Evolutionary conservation across 2,797 vertebrate species (phyloP), one percentile per base, ranked within the genome.

Genomic region (Threskiornis aethiopicus): DNA sequence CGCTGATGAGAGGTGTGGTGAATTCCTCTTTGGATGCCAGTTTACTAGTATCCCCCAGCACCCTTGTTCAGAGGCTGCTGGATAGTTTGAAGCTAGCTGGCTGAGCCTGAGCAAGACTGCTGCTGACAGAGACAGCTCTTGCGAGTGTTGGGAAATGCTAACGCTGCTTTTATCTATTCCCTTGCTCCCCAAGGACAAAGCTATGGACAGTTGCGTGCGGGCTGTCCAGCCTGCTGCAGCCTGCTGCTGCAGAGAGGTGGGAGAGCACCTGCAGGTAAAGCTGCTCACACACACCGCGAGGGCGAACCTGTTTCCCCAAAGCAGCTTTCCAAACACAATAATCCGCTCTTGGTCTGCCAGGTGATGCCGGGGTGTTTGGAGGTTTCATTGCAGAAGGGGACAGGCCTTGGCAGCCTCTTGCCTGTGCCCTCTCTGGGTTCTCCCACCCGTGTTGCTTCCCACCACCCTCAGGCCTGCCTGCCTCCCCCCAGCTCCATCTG

Each of bases 281-380:
- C 46, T 3, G 1, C 54, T 61, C 24, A 6, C 3, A 5, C 16
- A 10, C 5, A 2, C 39, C 6, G 2, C 2, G 1, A 9, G 6
- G 8, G 24, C 6, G 5, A 67, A 37, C n/a, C 58, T 21, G 21
- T 41, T 65, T n/a, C 61, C 20, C 28, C 3, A 2, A 31, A 87
- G 59, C 78, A 37, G 24, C 49, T 47, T 86, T 46, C 47, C 28
- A 54, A 73, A 85, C 35, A 13, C 7, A 24, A 5, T 28, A 29
- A 64, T 64, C 26, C 22, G 35, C 31, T 21, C 35, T 49, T 3
- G 4, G 15, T 35, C 51, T 49, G 25, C 31, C 31, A 22, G 35
- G 35, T 49, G 66, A 57, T 87, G 75, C 58, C 26, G 75, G 31
- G 16, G 17, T 15, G 3, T 26, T 47, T 15, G 49, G 66, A 51